Base-by-base conservation (phyloP, 2,888 invertebrate genomes). In the Melikaiella ostensackeni region DNA sequence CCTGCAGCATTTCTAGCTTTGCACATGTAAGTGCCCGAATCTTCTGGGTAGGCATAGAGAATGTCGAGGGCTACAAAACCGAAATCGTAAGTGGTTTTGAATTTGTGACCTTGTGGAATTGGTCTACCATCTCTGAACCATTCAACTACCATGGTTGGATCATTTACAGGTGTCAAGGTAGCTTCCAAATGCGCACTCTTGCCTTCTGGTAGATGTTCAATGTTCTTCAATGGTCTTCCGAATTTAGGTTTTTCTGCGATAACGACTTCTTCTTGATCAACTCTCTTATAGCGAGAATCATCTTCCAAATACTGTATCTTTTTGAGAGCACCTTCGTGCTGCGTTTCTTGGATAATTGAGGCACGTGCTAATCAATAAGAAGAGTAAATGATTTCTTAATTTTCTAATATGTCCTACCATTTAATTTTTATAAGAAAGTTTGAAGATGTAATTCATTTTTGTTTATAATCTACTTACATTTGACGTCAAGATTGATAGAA, bases 111-210 rank as follows among this genome's bases (percentile, higher is more conserved):
- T 89, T 96, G 96, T 88, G 96, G 96, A 86, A 99, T 95, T 3
- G 98, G 98, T 87, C 96, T 94, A 75, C 98, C 99, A 92, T 99
- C 98, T 91, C 97, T 96, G 92, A 95, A 98, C 99, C 99, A 99
- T 92, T 99, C 99, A 13, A 99, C 98, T 84, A 96, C 95, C 99
- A 99, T 99, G 11, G 98, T 98, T 6, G 99, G 98, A 92, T 99
- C 99, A 88, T 99, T 98, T 55, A 99, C 97, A 0, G 99, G 99
- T 0, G 98, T 97, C 46, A 99, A 93, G 7, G 98, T 98, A 0
- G 98, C 98, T 92, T 98, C 98, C 85, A 99, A 93, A 91, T 98
- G 98, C 77, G 97, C 96, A 75, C 96, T 96, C 80, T 94, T 94
- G 30, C 98, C 98, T 92, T 99, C 98, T 16, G 96, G 94, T 21